Conservation (phyloP, 2,113 vertebrate species). For the Anser brachyrhynchus region DNA sequence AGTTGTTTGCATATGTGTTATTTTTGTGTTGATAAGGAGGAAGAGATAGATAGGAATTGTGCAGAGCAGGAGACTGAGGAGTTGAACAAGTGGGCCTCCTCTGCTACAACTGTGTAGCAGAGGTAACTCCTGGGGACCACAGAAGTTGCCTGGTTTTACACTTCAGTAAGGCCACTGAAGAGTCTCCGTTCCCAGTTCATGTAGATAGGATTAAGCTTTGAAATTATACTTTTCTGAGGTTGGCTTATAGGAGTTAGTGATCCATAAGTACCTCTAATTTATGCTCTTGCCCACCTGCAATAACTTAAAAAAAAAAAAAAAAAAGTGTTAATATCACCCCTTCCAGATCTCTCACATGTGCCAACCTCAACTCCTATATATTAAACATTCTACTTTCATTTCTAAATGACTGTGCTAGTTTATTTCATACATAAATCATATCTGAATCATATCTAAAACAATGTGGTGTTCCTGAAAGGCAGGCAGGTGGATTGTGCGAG, state of each 20-base stretch:
- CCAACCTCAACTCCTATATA: not conserved
- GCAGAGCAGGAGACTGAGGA: not conserved
- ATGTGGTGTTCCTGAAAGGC: not conserved
- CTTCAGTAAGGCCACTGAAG: not conserved
- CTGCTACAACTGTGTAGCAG: not conserved
- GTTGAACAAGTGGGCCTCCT: not conserved
- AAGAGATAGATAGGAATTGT: not conserved
- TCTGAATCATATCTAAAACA: not conserved
- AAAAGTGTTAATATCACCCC: not conserved
- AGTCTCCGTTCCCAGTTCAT: not conserved
- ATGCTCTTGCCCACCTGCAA: not conserved
- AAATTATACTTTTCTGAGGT: not conserved
- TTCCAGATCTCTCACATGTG: not conserved
- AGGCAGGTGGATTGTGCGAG: not conserved
- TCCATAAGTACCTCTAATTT: not conserved
- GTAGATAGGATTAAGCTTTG: not conserved
- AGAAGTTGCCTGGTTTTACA: not conserved
- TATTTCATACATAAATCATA: not conserved
- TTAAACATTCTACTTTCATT: not conserved
- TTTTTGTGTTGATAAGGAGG: not conserved
- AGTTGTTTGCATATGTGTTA: rapidly evolving
- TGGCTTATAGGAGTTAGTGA: not conserved
- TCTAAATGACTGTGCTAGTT: not conserved
- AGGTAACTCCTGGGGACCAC: not conserved
- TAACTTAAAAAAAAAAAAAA: not conserved